These are phyloP conservation scores for Marcusenius ussheri DNA, from an alignment of 2,113 vertebrate species.

Conservation along the genomic window DNA sequence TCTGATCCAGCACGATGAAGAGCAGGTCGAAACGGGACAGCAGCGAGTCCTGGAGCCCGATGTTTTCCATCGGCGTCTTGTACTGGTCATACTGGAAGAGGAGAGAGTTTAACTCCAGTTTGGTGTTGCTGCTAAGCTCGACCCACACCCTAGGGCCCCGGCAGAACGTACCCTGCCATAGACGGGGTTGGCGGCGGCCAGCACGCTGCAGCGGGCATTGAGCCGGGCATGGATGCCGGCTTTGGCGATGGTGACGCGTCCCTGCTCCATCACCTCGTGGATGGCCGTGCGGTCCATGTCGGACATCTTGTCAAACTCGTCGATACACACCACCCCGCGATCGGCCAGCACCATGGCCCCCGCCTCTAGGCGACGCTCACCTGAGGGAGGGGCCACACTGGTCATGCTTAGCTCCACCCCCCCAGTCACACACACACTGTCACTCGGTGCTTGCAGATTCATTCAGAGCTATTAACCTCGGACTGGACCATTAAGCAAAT, in stretches of 20 bases:
- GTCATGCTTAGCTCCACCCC: neutral
- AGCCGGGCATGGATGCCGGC: conserved; percentile 92
- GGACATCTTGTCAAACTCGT: conserved; percentile 98
- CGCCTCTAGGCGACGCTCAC: conserved; percentile 84
- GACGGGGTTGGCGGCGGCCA: conserved; percentile 90
- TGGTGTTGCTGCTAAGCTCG: neutral
- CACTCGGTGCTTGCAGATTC: neutral
- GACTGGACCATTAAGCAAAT: neutral
- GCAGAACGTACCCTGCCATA: conserved; percentile 77
- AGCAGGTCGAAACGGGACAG: conserved; percentile 93
- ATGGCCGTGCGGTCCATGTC: conserved; percentile 96
- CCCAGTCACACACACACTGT: neutral
- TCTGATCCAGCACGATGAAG: conserved; percentile 94
- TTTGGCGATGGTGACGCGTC: conserved; percentile 91
- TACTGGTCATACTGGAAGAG: conserved; percentile 86
- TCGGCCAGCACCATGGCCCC: conserved; percentile 96
- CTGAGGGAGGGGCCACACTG: conserved; percentile 43
- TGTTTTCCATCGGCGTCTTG: conserved; percentile 98
- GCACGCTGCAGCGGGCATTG: conserved; percentile 91
- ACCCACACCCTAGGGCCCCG: neutral
- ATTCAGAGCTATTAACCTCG: neutral
- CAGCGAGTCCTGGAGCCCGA: conserved; percentile 92
- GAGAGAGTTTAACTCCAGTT: neutral
- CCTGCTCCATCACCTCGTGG: conserved; percentile 99
- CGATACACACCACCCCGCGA: conserved; percentile 92